phyloP scores from a whole-genome alignment of 2,797 vertebrate species.

The Thalassophryne amazonica region DNA sequence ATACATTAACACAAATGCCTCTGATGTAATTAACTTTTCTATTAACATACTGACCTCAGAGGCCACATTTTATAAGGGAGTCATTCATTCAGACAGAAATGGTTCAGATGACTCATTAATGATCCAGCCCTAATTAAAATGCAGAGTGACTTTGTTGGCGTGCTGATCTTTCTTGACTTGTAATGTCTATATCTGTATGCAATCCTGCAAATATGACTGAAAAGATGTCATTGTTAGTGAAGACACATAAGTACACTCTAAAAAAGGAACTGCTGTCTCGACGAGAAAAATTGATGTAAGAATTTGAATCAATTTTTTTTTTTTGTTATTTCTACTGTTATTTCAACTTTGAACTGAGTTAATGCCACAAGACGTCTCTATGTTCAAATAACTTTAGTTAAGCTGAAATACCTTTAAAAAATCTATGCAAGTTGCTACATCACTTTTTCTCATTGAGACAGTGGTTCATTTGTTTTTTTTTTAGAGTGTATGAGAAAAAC shows the following conservation, averaged over 20 bases:
- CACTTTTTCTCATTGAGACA: no score
- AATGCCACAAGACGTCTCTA: no score
- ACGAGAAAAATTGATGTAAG: no score
- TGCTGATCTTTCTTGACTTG: slow-evolving; percentile 40
- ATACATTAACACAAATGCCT: slow-evolving; percentile 74
- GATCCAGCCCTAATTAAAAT: slow-evolving; percentile 68
- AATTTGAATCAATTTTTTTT: no score
- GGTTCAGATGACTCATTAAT: slow-evolving; percentile 65
- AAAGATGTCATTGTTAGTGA: not conserved
- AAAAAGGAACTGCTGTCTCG: no score
- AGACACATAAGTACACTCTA: no score
- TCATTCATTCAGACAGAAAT: slow-evolving; percentile 48
- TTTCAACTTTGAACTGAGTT: no score
- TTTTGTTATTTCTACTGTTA: no score
- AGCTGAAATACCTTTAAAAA: no score
- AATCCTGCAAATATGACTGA: not conserved
- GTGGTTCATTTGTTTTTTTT: no score
- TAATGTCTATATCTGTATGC: slow-evolving; percentile 23
- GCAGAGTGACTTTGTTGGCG: slow-evolving; percentile 51
- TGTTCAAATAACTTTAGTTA: no score
- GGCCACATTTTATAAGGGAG: slow-evolving; percentile 60
- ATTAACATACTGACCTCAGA: slow-evolving; percentile 71
- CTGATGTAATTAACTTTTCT: slow-evolving; percentile 80
- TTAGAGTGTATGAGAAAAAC: not conserved
- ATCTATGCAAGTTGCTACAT: no score